phyloP scores from a whole-genome alignment of 2,888 invertebrate species.

The Apotomis turbidana region DNA sequence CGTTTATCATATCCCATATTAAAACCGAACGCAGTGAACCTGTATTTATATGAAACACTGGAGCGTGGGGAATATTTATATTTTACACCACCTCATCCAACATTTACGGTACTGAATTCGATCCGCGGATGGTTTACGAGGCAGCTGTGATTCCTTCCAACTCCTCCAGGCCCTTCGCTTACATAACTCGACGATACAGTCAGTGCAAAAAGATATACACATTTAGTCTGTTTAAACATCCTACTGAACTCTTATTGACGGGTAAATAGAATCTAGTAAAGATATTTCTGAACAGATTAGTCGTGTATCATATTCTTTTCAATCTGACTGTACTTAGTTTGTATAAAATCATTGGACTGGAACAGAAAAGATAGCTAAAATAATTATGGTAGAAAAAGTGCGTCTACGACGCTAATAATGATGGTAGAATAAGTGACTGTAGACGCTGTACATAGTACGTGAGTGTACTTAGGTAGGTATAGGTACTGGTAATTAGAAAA shows the following conservation, averaged over 20 bases:
- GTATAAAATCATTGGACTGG: constrained; percentile 27
- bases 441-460: too few species aligned
- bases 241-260: too few species aligned
- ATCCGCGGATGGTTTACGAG: constrained; percentile 50
- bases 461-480: too few species aligned
- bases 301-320: too few species aligned
- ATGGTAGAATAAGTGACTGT: too few species aligned
- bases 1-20: not conserved
- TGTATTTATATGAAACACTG: constrained; percentile 27
- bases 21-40: constrained; percentile 10
- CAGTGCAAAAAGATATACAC: too few species aligned
- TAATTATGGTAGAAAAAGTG: constrained; percentile 6
- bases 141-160: constrained; percentile 56
- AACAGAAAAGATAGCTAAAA: constrained; percentile 17
- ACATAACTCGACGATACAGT: constrained; percentile 32
- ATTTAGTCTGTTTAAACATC: too few species aligned
- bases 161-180: constrained; percentile 35
- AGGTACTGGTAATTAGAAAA: too few species aligned
- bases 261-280: too few species aligned
- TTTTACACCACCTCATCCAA: constrained; percentile 42
- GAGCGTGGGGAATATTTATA: constrained; percentile 35
- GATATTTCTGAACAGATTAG: too few species aligned
- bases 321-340: not conserved
- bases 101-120: constrained; percentile 41
- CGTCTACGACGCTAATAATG: not conserved